Conservation (phyloP, 1,140 invertebrate genomes). For the Chelonus insularis region DNA sequence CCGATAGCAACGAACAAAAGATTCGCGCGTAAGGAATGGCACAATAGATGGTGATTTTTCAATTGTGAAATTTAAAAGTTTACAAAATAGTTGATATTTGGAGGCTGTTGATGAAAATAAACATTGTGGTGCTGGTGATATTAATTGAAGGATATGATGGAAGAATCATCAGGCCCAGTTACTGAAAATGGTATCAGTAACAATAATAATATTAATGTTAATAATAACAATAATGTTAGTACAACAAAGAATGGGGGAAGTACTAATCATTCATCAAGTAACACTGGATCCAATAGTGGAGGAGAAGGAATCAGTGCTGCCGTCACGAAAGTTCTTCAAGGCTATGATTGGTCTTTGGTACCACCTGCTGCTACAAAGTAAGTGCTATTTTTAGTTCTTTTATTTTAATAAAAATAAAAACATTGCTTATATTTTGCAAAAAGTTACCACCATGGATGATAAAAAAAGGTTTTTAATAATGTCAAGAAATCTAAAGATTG, state of each 20-base stretch:
- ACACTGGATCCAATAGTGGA: slow-evolving; percentile 34
- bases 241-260: slow-evolving; percentile 4
- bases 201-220: slow-evolving; percentile 35
- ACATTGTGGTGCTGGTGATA: background rate
- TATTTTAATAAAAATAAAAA: no score
- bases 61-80: background rate
- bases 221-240: slow-evolving; percentile 32
- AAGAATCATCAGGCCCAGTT: slow-evolving; percentile 26
- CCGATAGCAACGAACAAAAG: slow-evolving; percentile 14
- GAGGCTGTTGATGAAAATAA: background rate
- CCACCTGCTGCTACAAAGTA: slow-evolving; percentile 79
- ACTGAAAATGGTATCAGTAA: slow-evolving; percentile 4
- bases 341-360: slow-evolving; percentile 85
- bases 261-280: slow-evolving; percentile 6
- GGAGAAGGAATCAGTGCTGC: slow-evolving; percentile 71
- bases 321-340: slow-evolving; percentile 74
- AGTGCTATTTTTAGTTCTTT: slow-evolving; percentile 46
- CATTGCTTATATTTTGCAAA: no score
- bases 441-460: no score
- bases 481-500: no score
- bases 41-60: background rate
- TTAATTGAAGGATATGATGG: slow-evolving; percentile 31
- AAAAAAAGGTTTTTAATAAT: no score
- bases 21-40: background rate
- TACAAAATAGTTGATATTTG: background rate